Evolutionary conservation across 2,113 vertebrate genomes (phyloP).

Genomic region (Zosterops japonicus): DNA sequence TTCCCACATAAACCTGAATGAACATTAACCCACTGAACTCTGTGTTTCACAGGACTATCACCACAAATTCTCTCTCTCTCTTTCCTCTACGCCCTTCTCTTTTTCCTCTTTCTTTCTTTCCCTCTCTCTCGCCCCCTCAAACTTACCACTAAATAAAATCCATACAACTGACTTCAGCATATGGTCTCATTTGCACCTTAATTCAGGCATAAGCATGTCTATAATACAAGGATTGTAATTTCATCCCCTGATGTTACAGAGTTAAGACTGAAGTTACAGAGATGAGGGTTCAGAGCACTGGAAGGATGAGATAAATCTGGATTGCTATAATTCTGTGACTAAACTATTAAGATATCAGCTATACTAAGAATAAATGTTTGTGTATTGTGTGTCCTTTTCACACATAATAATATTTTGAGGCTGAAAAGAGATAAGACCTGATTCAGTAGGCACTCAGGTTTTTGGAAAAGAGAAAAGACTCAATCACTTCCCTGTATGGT

Average conservation of each 20-base stretch:
- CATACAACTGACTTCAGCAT: background rate
- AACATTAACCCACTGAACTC: background rate
- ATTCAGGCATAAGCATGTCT: background rate
- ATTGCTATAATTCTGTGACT: background rate
- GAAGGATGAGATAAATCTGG: background rate
- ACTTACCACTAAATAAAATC: background rate
- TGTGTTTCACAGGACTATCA: background rate
- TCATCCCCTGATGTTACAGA: background rate
- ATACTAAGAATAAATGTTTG: background rate
- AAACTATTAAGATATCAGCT: background rate
- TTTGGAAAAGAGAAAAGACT: background rate
- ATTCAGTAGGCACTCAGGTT: background rate
- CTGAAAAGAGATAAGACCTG: background rate
- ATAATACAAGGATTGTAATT: background rate
- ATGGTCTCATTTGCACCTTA: background rate
- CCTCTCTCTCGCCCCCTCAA: background rate
- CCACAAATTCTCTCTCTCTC: background rate
- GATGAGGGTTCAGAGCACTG: background rate
- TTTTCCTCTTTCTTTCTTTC: background rate
- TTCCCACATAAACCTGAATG: background rate
- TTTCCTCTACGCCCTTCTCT: background rate
- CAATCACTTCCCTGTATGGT: background rate
- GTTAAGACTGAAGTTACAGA: background rate
- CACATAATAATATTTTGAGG: background rate
- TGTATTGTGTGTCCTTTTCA: background rate